Percentiles rank a stretch among this genome's conserved stretches.
These are phyloP conservation scores for Austrolebias charrua DNA, from an alignment of 2,797 vertebrate species.

Conservation along the genomic window DNA sequence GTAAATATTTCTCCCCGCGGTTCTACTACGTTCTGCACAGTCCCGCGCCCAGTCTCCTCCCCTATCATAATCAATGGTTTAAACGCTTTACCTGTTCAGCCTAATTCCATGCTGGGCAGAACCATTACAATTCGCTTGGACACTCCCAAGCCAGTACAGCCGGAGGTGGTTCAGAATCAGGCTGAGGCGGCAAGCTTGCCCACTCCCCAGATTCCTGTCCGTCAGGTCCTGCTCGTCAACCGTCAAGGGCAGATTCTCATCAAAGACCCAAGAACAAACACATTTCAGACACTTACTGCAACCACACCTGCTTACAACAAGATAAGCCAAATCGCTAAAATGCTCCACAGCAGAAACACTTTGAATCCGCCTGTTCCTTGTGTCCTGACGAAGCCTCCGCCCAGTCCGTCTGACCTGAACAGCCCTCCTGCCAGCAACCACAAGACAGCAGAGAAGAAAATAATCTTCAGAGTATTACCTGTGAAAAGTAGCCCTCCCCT, in stretches of 20 bases:
- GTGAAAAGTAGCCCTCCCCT: constrained; percentile 16
- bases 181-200: not conserved
- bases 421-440: constrained; percentile 18
- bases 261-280: constrained; percentile 81
- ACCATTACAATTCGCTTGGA: constrained; percentile 73
- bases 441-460: constrained; percentile 28
- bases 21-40: constrained; percentile 23
- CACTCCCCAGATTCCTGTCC: constrained; percentile 30
- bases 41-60: constrained; percentile 57
- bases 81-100: constrained; percentile 65
- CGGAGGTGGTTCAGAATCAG: constrained; percentile 23
- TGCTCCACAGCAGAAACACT: constrained; percentile 70
- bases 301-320: constrained; percentile 73
- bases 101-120: constrained; percentile 43
- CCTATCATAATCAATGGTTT: constrained; percentile 82
- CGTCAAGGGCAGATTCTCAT: constrained; percentile 87
- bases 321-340: constrained; percentile 80
- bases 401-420: constrained; percentile 13
- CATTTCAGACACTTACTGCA: constrained; percentile 67
- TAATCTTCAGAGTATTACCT: constrained; percentile 59
- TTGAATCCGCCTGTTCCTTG: constrained; percentile 58
- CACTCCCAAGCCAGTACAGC: constrained; percentile 43
- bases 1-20: constrained; percentile 30
- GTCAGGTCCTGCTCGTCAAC: constrained; percentile 85
- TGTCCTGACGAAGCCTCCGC: constrained; percentile 52